Base-by-base conservation (phyloP, 2,797 vertebrate genomes). In the Rhadinocentrus ornatus region DNA sequence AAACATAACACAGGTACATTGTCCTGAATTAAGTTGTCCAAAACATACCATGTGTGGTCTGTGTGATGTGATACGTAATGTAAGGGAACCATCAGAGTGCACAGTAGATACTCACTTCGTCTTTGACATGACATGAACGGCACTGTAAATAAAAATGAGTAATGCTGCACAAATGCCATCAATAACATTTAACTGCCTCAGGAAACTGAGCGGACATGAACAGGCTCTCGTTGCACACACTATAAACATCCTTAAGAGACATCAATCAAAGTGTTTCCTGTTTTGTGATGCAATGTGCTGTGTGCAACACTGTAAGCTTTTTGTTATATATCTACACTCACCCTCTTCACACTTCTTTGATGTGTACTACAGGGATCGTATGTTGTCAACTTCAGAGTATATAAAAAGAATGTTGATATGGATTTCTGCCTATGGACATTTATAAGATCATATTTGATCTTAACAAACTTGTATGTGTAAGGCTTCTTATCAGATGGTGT, bases 401-500 rank as follows among this genome's bases (percentile, higher is more conserved):
- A 74, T 52, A 52, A 71, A 59, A 55, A 50, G 16, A 77, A 72
- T 26, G 48, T 62, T 62, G 66, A 69, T 62, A 39, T 55, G 50
- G 56, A 73, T 80, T 77, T 74, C 64, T 71, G 62, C 71, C 66
- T 63, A 57, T 71, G 85, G 80, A 82, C 82, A 78, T 71, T 70
- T 67, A 68, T 46, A 78, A 57, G 81, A 75, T 75, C 73, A 58
- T 66, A 70, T 82, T 74, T 73, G 77, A 67, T 88, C 81, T 78
- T 37, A 57, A 71, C 50, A 75, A 26, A 65, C 31, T 29, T 70
- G 71, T 85, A 83, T 80, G 70, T 82, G 71, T 65, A 71, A 77
- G 76, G 75, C 81, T 89, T 67, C 81, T 88, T 86, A 86, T 88
- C 85, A 82, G 83, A 85, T 62, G 22, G 77, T 81, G 78, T 90